A percentile compares a stretch with the other conserved stretches of the same genome.
These are phyloP conservation scores for Luidia sarsii DNA, from an alignment of 53 echinoderm and acorn worm genomes.

Conservation along the genomic window DNA sequence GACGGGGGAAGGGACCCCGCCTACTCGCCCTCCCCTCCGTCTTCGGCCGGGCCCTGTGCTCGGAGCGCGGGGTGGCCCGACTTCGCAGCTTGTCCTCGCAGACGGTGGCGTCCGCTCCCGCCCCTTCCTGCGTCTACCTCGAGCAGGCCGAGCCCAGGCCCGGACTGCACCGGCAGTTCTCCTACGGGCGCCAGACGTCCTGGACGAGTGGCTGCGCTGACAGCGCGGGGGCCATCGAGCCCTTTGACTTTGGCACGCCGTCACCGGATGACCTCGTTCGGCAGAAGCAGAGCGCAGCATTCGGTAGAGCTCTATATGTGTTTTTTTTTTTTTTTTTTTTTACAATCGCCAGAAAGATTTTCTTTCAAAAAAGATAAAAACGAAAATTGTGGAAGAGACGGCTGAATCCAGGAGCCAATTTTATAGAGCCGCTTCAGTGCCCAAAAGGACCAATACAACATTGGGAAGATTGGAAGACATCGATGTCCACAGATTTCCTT, in stretches of 20 bases:
- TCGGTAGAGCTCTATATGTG: no score
- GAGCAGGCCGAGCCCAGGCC: not conserved
- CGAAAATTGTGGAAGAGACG: no score
- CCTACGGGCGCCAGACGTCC: constrained; percentile 74
- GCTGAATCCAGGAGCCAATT: no score
- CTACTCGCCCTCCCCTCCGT: constrained; percentile 44
- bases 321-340: no score
- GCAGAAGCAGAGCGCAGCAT: constrained; percentile 69
- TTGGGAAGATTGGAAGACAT: no score
- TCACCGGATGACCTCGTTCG: constrained; percentile 90
- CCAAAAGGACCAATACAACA: no score
- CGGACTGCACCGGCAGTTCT: constrained; percentile 67
- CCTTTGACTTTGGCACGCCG: constrained; percentile 89
- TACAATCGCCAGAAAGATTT: no score
- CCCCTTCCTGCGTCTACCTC: constrained; percentile 15
- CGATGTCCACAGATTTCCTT: no score
- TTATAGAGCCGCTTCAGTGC: no score
- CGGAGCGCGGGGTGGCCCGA: constrained; percentile 22
- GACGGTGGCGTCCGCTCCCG: no score
- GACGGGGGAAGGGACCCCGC: not conserved
- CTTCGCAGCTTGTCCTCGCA: no score
- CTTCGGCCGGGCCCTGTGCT: constrained; percentile 39
- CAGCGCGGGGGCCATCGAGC: constrained; percentile 4
- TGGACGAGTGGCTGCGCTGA: constrained; percentile 4
- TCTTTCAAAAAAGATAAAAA: no score